phyloP scores from a whole-genome alignment of 2,888 invertebrate species.

The Acrocera orbiculus region DNA sequence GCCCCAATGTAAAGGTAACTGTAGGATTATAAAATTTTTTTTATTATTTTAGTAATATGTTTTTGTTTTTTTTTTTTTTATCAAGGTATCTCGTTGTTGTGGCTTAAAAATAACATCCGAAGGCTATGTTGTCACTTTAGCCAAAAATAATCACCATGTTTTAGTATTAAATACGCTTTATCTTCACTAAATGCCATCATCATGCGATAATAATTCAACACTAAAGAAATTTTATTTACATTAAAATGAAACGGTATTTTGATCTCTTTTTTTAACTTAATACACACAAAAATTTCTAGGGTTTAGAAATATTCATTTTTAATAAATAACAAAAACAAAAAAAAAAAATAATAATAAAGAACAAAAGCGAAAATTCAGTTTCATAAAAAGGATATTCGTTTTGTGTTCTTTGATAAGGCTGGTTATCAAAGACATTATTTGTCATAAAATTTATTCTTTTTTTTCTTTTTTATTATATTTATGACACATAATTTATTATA shows the following conservation, averaged over 20 bases:
- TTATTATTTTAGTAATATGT: neutral
- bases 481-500: too few relatives aligned
- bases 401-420: constrained; percentile 26
- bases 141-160: constrained; percentile 98
- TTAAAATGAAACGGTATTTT: too few relatives aligned
- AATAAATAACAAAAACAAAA: constrained; percentile 8
- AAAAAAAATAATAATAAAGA: neutral
- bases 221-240: too few relatives aligned
- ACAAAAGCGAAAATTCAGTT: constrained; percentile 10
- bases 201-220: neutral
- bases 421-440: constrained; percentile 33
- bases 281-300: neutral
- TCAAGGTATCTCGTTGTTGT: constrained; percentile 88
- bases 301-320: neutral
- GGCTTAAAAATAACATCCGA: constrained; percentile 94
- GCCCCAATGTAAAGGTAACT: constrained; percentile 87
- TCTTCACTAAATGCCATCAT: constrained; percentile 53
- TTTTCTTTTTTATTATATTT: too few relatives aligned
- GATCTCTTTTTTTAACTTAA: constrained; percentile 17
- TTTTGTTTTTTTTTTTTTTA: constrained; percentile 19
- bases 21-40: neutral
- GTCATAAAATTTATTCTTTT: too few relatives aligned
- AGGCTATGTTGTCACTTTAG: constrained; percentile 88
- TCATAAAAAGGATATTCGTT: constrained; percentile 12
- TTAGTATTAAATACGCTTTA: constrained; percentile 87